A percentile compares a stretch with the other conserved stretches of the same genome.
These are phyloP conservation scores for Tyrannus savana DNA, from an alignment of 2,113 vertebrate genomes.

Conservation along the genomic window DNA sequence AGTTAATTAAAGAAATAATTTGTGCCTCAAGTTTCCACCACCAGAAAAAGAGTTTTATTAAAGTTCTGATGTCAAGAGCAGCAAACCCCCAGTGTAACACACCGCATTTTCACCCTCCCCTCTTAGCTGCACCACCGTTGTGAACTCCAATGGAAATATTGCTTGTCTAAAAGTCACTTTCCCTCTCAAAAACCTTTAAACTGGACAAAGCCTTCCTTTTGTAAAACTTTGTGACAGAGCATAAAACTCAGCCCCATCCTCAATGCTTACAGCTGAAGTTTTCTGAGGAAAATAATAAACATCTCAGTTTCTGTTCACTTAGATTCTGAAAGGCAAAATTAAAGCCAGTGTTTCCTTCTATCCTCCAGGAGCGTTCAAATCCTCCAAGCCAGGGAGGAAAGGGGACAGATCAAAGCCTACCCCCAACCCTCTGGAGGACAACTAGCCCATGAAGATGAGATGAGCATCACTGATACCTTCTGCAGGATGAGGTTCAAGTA, in stretches of 20 bases:
- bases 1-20: neutral
- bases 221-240: neutral
- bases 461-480: conserved; percentile 78
- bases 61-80: neutral
- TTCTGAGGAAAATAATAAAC: neutral
- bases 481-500: conserved; percentile 97
- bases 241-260: neutral
- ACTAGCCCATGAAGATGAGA: neutral
- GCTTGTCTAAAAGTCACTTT: neutral
- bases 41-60: neutral
- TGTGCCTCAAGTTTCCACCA: neutral
- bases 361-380: neutral
- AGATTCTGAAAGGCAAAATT: neutral
- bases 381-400: neutral
- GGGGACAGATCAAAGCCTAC: neutral
- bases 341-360: neutral
- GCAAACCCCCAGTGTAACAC: neutral
- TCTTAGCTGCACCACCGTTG: neutral
- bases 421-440: neutral
- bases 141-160: neutral
- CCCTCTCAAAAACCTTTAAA: neutral
- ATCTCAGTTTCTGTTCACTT: neutral
- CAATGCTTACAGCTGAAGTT: neutral
- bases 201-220: neutral
- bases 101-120: neutral